These are phyloP conservation scores for Sebastes kiyomatsui DNA, from an alignment of 2,797 vertebrate species.

Conservation along the genomic window DNA sequence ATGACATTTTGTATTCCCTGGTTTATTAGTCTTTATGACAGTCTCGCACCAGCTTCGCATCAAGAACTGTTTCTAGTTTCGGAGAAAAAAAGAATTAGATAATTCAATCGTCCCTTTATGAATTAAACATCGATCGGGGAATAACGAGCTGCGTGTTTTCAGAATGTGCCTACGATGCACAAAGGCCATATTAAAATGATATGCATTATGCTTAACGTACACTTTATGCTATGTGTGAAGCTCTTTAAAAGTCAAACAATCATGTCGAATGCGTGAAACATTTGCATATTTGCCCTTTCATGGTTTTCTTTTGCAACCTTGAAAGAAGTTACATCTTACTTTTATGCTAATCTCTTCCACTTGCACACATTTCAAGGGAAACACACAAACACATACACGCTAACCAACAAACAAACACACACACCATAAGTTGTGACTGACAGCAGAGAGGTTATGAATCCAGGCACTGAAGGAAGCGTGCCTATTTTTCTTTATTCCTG, in stretches of 20 bases:
- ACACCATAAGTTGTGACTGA: slow-evolving; percentile 48
- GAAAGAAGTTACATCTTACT: background rate
- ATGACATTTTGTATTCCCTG: slow-evolving; percentile 19
- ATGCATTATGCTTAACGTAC: slow-evolving; percentile 4
- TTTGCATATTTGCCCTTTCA: slow-evolving; percentile 17
- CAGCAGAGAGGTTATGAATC: slow-evolving; percentile 52
- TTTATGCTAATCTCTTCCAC: slow-evolving; percentile 11
- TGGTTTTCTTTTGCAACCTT: slow-evolving; percentile 17
- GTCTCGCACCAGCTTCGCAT: background rate
- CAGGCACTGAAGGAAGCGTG: slow-evolving; percentile 23
- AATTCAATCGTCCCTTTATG: slow-evolving; percentile 37
- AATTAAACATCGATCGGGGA: slow-evolving; percentile 53
- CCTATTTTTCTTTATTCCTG: slow-evolving; percentile 41
- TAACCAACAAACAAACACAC: background rate
- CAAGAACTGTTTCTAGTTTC: background rate
- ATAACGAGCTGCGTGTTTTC: slow-evolving; percentile 25
- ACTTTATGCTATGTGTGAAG: background rate
- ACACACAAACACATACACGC: background rate
- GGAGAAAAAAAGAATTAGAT: slow-evolving; percentile 11
- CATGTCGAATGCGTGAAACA: background rate
- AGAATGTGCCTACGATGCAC: slow-evolving; percentile 23
- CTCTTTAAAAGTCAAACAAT: slow-evolving; percentile 29
- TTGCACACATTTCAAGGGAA: background rate
- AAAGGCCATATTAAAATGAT: slow-evolving; percentile 22
- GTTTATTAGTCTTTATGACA: slow-evolving; percentile 38